phyloP scores from a whole-genome alignment of 2,797 vertebrate genomes.

The Sarcoramphus papa region DNA sequence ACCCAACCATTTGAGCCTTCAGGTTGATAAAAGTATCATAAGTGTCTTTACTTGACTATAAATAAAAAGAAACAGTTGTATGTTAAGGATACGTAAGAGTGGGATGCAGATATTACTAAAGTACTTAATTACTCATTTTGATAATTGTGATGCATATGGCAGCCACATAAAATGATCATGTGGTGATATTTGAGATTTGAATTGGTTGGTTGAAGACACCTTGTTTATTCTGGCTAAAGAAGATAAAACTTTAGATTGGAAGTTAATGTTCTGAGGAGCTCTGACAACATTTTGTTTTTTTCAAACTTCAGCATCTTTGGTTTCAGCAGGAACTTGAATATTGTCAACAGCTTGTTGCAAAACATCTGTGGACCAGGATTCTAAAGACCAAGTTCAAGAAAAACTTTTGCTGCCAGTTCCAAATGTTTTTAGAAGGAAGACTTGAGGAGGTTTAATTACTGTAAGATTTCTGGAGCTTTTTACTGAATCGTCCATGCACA shows the following conservation, averaged over 20 bases:
- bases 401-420: background rate
- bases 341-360: slow-evolving; percentile 47
- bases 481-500: background rate
- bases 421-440: background rate
- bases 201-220: background rate
- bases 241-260: background rate
- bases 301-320: background rate
- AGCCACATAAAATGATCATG: background rate
- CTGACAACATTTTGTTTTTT: background rate
- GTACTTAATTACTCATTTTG: background rate
- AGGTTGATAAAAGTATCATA: background rate
- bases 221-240: background rate
- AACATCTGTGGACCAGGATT: slow-evolving; percentile 21
- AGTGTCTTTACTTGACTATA: background rate
- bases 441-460: background rate
- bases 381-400: slow-evolving; percentile 2
- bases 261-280: background rate
- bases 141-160: background rate
- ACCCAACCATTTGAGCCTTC: background rate
- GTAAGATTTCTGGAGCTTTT: background rate
- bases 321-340: background rate
- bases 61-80: background rate
- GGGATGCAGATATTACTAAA: background rate
- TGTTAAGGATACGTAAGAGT: background rate
- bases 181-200: background rate